These are phyloP conservation scores for Sinella curviseta DNA, from an alignment of 1,140 invertebrate genomes.

Conservation along the genomic window DNA sequence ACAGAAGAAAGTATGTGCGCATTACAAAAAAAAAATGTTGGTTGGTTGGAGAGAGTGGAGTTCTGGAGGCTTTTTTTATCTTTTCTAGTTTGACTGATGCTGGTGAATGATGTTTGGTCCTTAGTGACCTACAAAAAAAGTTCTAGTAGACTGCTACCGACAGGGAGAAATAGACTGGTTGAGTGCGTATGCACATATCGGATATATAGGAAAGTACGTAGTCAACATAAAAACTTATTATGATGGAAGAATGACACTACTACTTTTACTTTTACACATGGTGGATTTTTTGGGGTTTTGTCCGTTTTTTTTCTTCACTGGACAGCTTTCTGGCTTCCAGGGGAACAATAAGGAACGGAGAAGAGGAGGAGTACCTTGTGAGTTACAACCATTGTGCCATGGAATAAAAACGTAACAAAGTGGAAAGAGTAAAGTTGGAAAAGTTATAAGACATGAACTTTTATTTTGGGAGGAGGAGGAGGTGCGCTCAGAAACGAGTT, in stretches of 20 bases:
- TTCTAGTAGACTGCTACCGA: background rate
- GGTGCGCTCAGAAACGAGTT: background rate
- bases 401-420: background rate
- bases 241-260: background rate
- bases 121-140: slow-evolving; percentile 2
- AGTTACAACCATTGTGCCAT: background rate
- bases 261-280: background rate
- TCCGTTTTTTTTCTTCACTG: background rate
- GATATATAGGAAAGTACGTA: too few species aligned
- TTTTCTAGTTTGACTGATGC: slow-evolving; percentile 5
- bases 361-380: background rate
- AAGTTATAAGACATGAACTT: background rate
- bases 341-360: slow-evolving; percentile 17
- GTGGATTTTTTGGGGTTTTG: background rate
- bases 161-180: background rate
- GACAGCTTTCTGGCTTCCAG: background rate
- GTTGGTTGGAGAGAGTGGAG: background rate
- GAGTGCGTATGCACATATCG: background rate
- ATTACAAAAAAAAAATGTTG: background rate
- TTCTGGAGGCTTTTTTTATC: background rate
- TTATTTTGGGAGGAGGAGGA: background rate
- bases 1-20: background rate
- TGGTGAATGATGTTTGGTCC: slow-evolving; percentile 21
- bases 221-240: background rate
- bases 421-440: background rate